Percentiles rank a stretch among this genome's conserved stretches.
These are phyloP conservation scores for Zapornia atra DNA, from an alignment of 2,113 vertebrate species.

Conservation along the genomic window DNA sequence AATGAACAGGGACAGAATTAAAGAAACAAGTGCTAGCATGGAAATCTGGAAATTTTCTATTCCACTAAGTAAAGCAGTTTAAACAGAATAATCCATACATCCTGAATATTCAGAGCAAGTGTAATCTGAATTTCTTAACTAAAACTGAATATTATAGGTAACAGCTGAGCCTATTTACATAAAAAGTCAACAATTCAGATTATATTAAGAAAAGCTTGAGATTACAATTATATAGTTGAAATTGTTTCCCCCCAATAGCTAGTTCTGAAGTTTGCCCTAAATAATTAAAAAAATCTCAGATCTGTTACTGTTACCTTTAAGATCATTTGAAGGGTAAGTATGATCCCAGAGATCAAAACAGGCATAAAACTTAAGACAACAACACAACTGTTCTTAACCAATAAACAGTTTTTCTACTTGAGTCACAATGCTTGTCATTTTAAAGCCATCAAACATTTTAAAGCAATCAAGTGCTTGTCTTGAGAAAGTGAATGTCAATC, in stretches of 20 bases:
- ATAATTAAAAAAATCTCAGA: not conserved
- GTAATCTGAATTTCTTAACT: not conserved
- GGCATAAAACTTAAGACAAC: not conserved
- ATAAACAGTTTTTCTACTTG: not conserved
- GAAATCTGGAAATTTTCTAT: not conserved
- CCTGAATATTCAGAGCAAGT: not conserved
- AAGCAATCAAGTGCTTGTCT: not conserved
- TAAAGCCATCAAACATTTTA: not conserved
- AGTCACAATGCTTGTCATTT: not conserved
- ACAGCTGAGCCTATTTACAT: not conserved
- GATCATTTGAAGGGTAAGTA: not conserved
- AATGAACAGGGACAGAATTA: not conserved
- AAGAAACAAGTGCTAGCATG: not conserved
- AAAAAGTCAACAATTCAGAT: not conserved
- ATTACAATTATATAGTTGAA: not conserved
- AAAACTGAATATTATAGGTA: not conserved
- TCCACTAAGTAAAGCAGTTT: not conserved
- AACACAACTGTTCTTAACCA: not conserved
- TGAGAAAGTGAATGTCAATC: not conserved
- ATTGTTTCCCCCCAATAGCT: not conserved
- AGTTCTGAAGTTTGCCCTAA: not conserved
- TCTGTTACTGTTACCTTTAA: not conserved
- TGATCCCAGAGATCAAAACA: not conserved
- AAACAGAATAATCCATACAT: not conserved
- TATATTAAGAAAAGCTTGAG: not conserved